Conservation (phyloP, 2,888 invertebrate genomes). For the Tridacna gigas region DNA sequence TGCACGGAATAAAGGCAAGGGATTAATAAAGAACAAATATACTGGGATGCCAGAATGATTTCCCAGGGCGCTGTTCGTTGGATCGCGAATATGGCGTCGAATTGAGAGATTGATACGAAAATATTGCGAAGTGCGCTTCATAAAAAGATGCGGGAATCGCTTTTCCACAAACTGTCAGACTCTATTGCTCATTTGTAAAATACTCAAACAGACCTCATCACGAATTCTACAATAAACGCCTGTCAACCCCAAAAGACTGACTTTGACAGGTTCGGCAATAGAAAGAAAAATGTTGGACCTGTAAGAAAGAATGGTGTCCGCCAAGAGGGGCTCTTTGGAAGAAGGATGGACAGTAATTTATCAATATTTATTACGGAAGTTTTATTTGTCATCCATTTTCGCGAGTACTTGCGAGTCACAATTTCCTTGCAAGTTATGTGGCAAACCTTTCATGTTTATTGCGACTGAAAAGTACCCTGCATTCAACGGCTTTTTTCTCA, state of each 20-base stretch:
- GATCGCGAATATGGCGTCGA: slow-evolving; percentile 39
- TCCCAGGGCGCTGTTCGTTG: slow-evolving; percentile 51
- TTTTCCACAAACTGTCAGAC: slow-evolving; percentile 39
- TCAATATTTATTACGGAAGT: not conserved
- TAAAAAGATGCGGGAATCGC: slow-evolving; percentile 39
- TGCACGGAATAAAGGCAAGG: not conserved
- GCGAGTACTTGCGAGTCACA: not conserved
- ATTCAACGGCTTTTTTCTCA: not conserved
- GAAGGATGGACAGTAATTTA: not conserved
- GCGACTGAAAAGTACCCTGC: not conserved
- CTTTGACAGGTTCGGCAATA: slow-evolving; percentile 24
- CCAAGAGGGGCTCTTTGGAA: no score
- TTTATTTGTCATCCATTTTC: slow-evolving; percentile 24
- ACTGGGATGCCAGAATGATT: slow-evolving; percentile 63
- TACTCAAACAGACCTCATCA: slow-evolving; percentile 35
- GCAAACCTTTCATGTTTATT: slow-evolving; percentile 15
- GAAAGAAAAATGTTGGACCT: slow-evolving; percentile 39
- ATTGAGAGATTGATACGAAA: slow-evolving; percentile 58
- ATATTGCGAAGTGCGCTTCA: slow-evolving; percentile 51
- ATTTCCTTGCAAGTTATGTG: not conserved
- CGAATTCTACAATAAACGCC: slow-evolving; percentile 26
- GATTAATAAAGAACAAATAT: slow-evolving; percentile 66
- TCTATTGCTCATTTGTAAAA: slow-evolving; percentile 27
- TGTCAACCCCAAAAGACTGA: not conserved
- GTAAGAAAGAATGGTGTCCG: no score